Evolutionary conservation across 2,888 invertebrate species (phyloP).

Genomic region (Aphodius sticticus): DNA sequence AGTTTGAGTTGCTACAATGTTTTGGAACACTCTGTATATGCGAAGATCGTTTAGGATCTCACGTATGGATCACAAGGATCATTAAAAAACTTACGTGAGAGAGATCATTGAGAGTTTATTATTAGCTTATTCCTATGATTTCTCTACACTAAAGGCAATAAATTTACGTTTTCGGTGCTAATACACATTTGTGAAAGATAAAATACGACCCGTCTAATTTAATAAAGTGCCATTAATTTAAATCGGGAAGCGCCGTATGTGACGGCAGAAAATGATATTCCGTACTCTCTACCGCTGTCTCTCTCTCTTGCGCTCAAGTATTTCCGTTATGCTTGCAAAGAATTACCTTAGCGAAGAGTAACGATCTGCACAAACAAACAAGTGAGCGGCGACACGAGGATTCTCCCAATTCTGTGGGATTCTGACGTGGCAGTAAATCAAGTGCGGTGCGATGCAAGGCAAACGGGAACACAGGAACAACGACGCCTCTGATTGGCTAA

Average conservation of each 20-base stretch:
- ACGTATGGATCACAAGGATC: no score
- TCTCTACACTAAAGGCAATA: no score
- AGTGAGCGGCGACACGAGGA: conserved; percentile 4
- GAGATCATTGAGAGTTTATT: no score
- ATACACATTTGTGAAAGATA: background rate
- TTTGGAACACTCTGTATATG: no score
- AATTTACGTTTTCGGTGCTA: no score
- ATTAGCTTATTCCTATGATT: no score
- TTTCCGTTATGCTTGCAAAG: background rate
- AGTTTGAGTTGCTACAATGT: no score
- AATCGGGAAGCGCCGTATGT: background rate
- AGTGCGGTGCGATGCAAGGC: background rate
- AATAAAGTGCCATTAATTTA: background rate
- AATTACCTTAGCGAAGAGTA: background rate
- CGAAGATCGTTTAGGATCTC: no score
- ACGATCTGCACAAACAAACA: conserved; percentile 4
- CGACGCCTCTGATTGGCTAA: background rate
- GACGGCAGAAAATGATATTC: background rate
- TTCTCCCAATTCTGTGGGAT: background rate
- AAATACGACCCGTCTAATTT: background rate
- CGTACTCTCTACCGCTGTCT: background rate
- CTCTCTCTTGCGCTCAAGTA: background rate
- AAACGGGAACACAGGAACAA: background rate
- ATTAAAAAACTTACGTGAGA: no score
- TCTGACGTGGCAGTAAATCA: background rate